Conservation (phyloP, 1,140 invertebrate species). For the Patella vulgata region DNA sequence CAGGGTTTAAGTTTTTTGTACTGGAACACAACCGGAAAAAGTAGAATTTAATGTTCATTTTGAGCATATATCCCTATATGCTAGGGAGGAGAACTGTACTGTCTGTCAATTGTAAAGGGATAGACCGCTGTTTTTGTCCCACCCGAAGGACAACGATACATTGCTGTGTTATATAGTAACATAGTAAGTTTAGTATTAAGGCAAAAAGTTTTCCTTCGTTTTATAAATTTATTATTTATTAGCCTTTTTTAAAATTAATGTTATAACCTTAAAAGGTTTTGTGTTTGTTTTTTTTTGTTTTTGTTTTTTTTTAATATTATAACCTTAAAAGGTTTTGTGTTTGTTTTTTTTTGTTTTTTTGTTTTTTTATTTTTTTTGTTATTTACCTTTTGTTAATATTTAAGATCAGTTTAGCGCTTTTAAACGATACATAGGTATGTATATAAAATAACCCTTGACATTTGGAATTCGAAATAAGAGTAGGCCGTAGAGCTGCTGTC, state of each 20-base stretch:
- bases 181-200: too few relatives aligned
- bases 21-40: too few relatives aligned
- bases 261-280: neutral
- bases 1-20: too few relatives aligned
- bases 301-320: neutral
- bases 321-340: neutral
- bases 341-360: neutral
- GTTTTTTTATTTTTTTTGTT: neutral
- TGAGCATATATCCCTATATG: too few relatives aligned
- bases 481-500: too few relatives aligned
- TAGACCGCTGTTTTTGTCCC: too few relatives aligned
- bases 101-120: too few relatives aligned
- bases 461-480: too few relatives aligned
- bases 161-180: too few relatives aligned
- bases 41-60: too few relatives aligned
- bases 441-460: slow-evolving; percentile 8
- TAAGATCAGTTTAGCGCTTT: neutral
- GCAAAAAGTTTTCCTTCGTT: neutral
- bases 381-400: neutral
- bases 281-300: neutral
- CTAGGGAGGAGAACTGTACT: too few relatives aligned
- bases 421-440: slow-evolving; percentile 2
- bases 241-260: neutral
- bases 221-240: neutral
- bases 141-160: too few relatives aligned